Evolutionary conservation across 2,888 invertebrate genomes (phyloP), one percentile per base, ranked within the genome.

Genomic region (Tribolium freemani): DNA sequence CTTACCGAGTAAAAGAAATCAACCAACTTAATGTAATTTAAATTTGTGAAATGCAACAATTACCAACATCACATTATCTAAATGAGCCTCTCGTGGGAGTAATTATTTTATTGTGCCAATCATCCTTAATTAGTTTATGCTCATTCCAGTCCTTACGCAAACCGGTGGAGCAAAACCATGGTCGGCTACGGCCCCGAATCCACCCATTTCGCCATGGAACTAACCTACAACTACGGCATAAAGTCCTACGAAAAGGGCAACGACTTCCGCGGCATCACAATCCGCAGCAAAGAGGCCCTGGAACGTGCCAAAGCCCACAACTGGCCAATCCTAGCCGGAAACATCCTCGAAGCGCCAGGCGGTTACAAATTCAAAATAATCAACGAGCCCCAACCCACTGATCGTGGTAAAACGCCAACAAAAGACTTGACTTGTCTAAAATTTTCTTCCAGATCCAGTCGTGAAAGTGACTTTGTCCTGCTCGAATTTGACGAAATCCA

Each of bases 131-230:
- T 20, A 53, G 1, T 38, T 38, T n/a, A 38, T 38, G 1, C 9
- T 46, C 51, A 38, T 61, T 61, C 21, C 13, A 97, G 98, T n/a
- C 98, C 98, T 0, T 99, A 98, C 83, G 96, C 95, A 81, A 97
- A 97, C 81, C 93, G 96, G 79, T 99, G 99, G 99, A 98, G 98
- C 84, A 99, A 99, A 88, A 98, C 99, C 0, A 99, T 99, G 99
- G 91, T 99, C 53, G 99, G 99, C 0, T 99, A 98, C 87, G 99
- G 99, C 0, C 93, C 95, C 0, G 99, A 99, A 87, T 94, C 96
- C 80, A 90, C 91, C 63, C 95, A 99, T 87, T 99, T 99, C 88
- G 99, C 97, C 0, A 90, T 98, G 16, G 99, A 99, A 85, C 89
- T 99, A 51, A 99, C 99, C 8, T 99, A 99, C 86, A 99, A 99